Conservation (phyloP, 2,888 invertebrate species). For the Adelognathus sp. region DNA sequence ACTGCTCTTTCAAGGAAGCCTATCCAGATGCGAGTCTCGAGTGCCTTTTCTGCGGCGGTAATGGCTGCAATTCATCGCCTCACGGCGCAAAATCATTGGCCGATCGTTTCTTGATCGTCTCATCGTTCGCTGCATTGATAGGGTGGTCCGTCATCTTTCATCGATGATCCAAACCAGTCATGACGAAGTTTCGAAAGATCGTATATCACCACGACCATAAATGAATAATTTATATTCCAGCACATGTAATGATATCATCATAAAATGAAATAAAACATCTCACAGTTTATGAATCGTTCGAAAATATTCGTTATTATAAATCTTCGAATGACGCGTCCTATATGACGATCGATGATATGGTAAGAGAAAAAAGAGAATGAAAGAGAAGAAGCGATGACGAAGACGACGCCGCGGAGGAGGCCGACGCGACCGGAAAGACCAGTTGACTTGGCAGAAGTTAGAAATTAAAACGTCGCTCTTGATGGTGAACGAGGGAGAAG, state of each 20-base stretch:
- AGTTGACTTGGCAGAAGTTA: slow-evolving; percentile 69
- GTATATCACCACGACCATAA: background rate
- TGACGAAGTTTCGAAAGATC: background rate
- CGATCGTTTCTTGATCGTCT: slow-evolving; percentile 40
- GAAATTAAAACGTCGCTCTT: slow-evolving; percentile 70
- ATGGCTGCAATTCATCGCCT: slow-evolving; percentile 68
- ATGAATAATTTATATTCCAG: background rate
- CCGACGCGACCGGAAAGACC: slow-evolving; percentile 69
- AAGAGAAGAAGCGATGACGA: slow-evolving; percentile 4
- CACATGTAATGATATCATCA: background rate
- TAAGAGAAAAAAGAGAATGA: slow-evolving; percentile 30
- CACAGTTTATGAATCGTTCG: too few species aligned
- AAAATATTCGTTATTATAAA: too few species aligned
- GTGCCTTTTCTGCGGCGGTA: slow-evolving; percentile 70
- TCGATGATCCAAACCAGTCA: background rate
- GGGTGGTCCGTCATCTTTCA: background rate
- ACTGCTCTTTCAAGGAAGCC: slow-evolving; percentile 65
- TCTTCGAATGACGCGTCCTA: background rate
- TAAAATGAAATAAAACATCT: background rate
- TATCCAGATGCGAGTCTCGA: slow-evolving; percentile 68
- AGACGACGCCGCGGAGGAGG: background rate
- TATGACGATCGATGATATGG: slow-evolving; percentile 52
- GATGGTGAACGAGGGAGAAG: slow-evolving; percentile 68
- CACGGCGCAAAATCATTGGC: slow-evolving; percentile 5
- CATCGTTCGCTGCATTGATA: slow-evolving; percentile 7